Evolutionary conservation across 2,888 invertebrate species (phyloP).

Genomic region (Campopleginae sp.): DNA sequence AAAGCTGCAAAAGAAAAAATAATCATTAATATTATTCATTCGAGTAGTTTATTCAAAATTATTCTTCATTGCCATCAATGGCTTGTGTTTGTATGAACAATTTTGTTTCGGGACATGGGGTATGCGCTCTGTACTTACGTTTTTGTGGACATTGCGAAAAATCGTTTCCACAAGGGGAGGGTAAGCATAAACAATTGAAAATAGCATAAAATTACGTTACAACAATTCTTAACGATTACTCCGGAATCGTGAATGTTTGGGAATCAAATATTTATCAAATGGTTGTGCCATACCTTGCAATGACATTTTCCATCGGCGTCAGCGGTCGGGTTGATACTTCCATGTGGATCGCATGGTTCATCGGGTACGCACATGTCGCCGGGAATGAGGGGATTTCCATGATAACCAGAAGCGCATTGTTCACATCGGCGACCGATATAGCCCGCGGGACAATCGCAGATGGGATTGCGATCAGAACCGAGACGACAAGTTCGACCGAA

Average conservation of each 20-base stretch:
- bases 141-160: conserved; percentile 45
- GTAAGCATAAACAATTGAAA: conserved; percentile 57
- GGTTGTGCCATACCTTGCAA: conserved; percentile 87
- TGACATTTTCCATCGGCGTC: conserved; percentile 87
- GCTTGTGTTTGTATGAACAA: neutral
- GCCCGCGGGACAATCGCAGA: conserved; percentile 93
- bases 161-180: conserved; percentile 51
- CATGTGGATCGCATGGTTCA: conserved; percentile 90
- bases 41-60: neutral
- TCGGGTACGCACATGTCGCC: conserved; percentile 90
- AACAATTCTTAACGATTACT: conserved; percentile 30
- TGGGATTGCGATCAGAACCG: conserved; percentile 88
- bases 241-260: conserved; percentile 17
- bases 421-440: conserved; percentile 92
- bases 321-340: conserved; percentile 85
- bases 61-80: neutral
- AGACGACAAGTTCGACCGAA: conserved; percentile 93
- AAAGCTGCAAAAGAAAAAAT: conserved; percentile 85
- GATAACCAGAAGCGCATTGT: conserved; percentile 91
- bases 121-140: conserved; percentile 53
- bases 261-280: conserved; percentile 29
- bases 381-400: conserved; percentile 91
- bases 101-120: neutral
- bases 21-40: neutral
- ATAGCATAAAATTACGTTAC: conserved; percentile 52